Percentiles rank a stretch among this genome's conserved stretches.
Conservation (phyloP, 2,113 vertebrate genomes). For the Solenodon paradoxus region DNA sequence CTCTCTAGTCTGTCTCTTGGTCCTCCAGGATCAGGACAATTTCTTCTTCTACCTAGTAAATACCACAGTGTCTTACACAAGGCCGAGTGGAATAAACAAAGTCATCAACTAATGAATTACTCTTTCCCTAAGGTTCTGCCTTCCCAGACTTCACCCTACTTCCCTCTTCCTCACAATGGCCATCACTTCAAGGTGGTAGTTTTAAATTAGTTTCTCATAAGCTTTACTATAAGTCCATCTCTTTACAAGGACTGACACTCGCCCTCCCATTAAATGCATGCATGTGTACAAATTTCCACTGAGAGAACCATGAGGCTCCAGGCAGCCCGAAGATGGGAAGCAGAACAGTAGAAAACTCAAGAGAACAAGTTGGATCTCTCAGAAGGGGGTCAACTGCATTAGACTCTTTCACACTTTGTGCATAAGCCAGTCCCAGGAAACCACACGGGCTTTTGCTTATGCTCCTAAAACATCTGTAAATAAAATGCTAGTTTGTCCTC, state of each 20-base stretch:
- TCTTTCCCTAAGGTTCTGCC: not conserved
- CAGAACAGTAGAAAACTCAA: not conserved
- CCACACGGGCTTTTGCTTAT: not conserved
- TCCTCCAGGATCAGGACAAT: not conserved
- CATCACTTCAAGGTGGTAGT: not conserved
- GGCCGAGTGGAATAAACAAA: not conserved
- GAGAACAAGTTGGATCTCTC: not conserved
- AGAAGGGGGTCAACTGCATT: rapidly evolving
- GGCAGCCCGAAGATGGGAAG: not conserved
- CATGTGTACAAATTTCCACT: not conserved
- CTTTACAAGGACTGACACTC: not conserved
- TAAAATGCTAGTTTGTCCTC: not conserved
- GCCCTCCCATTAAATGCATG: not conserved
- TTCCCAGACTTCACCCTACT: not conserved
- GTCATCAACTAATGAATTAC: not conserved
- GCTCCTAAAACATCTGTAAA: not conserved
- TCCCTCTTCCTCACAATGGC: not conserved
- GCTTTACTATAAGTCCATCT: not conserved
- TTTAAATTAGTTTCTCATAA: not conserved
- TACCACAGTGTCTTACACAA: not conserved
- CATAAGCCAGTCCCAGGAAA: not conserved
- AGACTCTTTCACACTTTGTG: not conserved
- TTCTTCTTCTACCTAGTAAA: not conserved
- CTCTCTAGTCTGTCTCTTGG: not conserved
- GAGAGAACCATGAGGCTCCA: not conserved